These are phyloP conservation scores for Zaprionus tsacasi DNA, from an alignment of 1,140 invertebrate genomes.

Conservation along the genomic window DNA sequence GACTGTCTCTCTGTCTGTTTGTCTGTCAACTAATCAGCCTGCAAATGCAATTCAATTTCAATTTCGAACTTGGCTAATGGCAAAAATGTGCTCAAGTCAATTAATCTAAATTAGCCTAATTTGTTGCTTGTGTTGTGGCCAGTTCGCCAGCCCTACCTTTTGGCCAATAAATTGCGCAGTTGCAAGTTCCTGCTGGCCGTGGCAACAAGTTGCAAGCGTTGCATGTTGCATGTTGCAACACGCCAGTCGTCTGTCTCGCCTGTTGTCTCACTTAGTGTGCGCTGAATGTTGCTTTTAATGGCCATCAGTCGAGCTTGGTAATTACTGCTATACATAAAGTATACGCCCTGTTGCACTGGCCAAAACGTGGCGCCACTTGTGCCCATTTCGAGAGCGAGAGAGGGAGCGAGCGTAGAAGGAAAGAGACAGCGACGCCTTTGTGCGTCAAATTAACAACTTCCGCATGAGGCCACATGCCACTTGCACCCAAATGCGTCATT, in stretches of 20 bases:
- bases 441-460: conserved; percentile 82
- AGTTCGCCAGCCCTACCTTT: neutral
- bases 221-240: conserved; percentile 1
- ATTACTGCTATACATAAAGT: conserved; percentile 62
- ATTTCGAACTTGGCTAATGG: conserved; percentile 30
- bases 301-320: conserved; percentile 45
- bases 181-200: neutral
- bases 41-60: neutral
- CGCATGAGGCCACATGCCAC: conserved; percentile 79
- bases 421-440: conserved; percentile 49
- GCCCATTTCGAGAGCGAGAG: conserved; percentile 48
- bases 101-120: conserved; percentile 67
- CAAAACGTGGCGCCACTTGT: conserved; percentile 58
- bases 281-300: conserved; percentile 33
- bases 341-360: conserved; percentile 72
- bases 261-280: conserved; percentile 6
- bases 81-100: conserved; percentile 23
- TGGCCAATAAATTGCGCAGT: conserved; percentile 38
- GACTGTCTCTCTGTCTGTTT: neutral
- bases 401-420: neutral
- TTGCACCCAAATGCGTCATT: conserved; percentile 81
- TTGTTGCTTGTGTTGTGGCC: conserved; percentile 44
- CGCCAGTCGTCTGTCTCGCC: neutral
- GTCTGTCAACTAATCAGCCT: neutral
- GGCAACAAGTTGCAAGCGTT: conserved; percentile 25